Conservation (phyloP, 2,888 invertebrate species). For the Troides oblongomaculatus region DNA sequence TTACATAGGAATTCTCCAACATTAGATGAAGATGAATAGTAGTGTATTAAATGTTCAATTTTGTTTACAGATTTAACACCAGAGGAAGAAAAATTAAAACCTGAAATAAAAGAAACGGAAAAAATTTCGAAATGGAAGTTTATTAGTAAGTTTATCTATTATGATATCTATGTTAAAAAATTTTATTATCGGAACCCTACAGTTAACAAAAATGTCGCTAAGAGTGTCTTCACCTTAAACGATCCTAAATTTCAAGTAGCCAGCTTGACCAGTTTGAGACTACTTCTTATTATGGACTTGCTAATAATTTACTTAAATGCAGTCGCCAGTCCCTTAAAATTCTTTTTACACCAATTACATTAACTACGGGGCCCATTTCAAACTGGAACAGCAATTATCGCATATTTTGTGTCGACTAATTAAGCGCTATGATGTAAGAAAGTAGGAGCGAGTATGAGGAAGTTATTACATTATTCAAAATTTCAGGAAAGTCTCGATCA, state of each 20-base stretch:
- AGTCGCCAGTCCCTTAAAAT: not conserved
- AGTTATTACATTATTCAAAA: not conserved
- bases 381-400: not conserved
- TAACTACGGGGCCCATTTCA: not conserved
- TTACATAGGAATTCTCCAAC: not conserved
- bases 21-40: not conserved
- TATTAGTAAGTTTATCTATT: slow-evolving; percentile 39
- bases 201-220: not conserved
- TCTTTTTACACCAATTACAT: too few species aligned
- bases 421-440: too few species aligned
- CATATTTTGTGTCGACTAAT: too few species aligned
- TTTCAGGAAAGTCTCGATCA: slow-evolving; percentile 52
- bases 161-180: not conserved
- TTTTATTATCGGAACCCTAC: too few species aligned
- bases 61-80: slow-evolving; percentile 41
- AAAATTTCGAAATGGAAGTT: slow-evolving; percentile 51
- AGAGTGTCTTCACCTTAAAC: not conserved
- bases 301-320: not conserved
- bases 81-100: slow-evolving; percentile 44
- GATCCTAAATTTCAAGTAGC: too few species aligned
- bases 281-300: not conserved
- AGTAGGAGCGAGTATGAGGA: too few species aligned
- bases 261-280: not conserved
- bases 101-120: slow-evolving; percentile 31
- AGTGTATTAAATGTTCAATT: not conserved